Percentiles rank a stretch among this genome's conserved stretches.
Conservation (phyloP, 2,113 vertebrate genomes). For the Semicossyphus pulcher region DNA sequence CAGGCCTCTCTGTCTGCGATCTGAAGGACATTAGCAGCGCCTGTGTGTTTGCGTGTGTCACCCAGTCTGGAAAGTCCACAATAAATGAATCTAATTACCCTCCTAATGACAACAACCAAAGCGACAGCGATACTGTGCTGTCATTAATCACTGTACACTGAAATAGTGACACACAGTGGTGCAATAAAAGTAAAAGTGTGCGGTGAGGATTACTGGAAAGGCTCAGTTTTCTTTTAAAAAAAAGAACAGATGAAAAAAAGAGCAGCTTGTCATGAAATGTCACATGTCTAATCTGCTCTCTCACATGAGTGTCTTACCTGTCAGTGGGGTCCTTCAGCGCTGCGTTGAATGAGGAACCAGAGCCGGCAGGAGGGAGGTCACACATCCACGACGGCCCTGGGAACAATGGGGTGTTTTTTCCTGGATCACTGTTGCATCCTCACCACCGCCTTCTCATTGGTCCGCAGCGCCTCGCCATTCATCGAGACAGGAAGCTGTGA, state of each 20-base stretch:
- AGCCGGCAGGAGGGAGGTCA: constrained; percentile 57
- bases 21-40: constrained; percentile 50
- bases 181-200: background rate
- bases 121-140: background rate
- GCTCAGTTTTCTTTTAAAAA: background rate
- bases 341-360: constrained; percentile 17
- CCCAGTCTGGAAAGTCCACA: constrained; percentile 16
- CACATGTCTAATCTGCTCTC: background rate
- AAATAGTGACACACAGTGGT: constrained; percentile 2
- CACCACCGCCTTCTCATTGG: constrained; percentile 70
- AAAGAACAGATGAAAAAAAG: background rate
- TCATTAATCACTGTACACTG: background rate
- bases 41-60: constrained; percentile 40
- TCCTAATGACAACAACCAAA: constrained; percentile 22
- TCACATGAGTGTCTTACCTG: constrained; percentile 47
- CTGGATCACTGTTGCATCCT: constrained; percentile 83
- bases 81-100: constrained; percentile 26
- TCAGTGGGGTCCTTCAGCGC: constrained; percentile 41
- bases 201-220: constrained; percentile 21
- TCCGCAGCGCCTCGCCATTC: constrained; percentile 53
- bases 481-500: constrained; percentile 81
- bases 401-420: constrained; percentile 84
- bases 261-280: background rate
- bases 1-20: constrained; percentile 59
- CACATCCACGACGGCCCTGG: constrained; percentile 62